A percentile compares a stretch with the other conserved stretches of the same genome.
Conservation (phyloP, 2,888 invertebrate species). For the Conistra vaccinii region DNA sequence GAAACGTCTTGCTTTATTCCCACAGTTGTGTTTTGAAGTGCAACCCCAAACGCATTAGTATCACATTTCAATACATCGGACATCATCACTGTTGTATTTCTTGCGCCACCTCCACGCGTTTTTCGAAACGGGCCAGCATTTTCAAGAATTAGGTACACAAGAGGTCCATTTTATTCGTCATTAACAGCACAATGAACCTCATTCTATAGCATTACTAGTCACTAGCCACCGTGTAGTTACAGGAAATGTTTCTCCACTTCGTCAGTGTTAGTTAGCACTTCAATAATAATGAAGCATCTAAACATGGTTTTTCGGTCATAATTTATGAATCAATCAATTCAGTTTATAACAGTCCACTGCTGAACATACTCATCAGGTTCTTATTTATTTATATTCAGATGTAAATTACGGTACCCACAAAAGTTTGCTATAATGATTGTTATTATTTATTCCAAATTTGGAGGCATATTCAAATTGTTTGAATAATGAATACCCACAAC, state of each 20-base stretch:
- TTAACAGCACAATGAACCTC: conserved; percentile 29
- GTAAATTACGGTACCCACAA: conserved; percentile 9
- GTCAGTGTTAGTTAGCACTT: background rate
- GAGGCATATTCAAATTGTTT: conserved; percentile 25
- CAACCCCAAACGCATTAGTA: conserved; percentile 67
- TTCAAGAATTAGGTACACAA: conserved; percentile 34
- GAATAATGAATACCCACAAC: conserved; percentile 35
- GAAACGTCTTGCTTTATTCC: conserved; percentile 77
- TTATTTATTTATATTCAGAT: conserved; percentile 17
- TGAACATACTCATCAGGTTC: background rate
- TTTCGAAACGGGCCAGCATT: conserved; percentile 15
- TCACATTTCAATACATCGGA: conserved; percentile 67
- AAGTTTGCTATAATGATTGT: conserved; percentile 18
- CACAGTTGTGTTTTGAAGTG: conserved; percentile 74
- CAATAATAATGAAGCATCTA: background rate
- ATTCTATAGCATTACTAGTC: conserved; percentile 4
- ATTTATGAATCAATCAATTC: conserved; percentile 5
- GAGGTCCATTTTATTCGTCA: conserved; percentile 22
- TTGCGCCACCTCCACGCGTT: conserved; percentile 23
- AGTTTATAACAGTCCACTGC: background rate
- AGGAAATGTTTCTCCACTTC: conserved; percentile 5
- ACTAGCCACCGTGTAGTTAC: conserved; percentile 1
- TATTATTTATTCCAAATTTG: conserved; percentile 27
- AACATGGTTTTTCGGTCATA: conserved; percentile 1
- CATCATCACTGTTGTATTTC: conserved; percentile 51